Conservation (phyloP, 1,140 invertebrate species). For the Rhyzopertha dominica region DNA sequence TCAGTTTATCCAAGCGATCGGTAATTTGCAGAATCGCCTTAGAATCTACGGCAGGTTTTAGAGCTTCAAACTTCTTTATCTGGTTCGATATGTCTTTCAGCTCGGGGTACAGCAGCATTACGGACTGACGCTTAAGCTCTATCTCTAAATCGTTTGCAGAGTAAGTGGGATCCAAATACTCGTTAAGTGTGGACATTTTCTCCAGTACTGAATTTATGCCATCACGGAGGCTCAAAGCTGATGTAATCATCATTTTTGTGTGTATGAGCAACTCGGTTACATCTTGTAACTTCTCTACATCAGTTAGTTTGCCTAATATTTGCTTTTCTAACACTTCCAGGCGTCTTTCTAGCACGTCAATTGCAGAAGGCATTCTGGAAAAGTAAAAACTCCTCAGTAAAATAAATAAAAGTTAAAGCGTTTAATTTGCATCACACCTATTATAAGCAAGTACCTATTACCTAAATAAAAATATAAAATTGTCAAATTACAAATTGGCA, state of each 20-base stretch:
- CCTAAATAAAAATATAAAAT: no score
- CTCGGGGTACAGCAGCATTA: conserved; percentile 40
- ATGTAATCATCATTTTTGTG: conserved; percentile 41
- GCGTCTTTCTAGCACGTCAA: conserved; percentile 39
- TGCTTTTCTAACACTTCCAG: conserved; percentile 37
- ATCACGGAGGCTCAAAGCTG: conserved; percentile 41
- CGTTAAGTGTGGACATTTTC: conserved; percentile 35
- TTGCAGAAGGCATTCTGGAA: no score
- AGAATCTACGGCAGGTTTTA: conserved; percentile 33
- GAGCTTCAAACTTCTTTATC: conserved; percentile 31
- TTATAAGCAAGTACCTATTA: no score
- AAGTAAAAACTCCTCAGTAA: no score
- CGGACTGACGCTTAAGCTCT: conserved; percentile 35
- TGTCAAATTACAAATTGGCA: no score
- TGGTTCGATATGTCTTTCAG: conserved; percentile 33
- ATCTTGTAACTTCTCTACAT: conserved; percentile 25
- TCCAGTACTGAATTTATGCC: conserved; percentile 36
- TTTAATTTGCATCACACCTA: no score
- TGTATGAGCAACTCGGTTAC: conserved; percentile 37
- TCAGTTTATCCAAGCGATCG: conserved; percentile 33
- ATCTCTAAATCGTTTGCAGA: conserved; percentile 35
- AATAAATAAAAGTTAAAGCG: no score
- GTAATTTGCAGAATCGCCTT: conserved; percentile 30
- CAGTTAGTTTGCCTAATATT: conserved; percentile 28
- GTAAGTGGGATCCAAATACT: conserved; percentile 39